Conservation (phyloP, 2,888 invertebrate species). For the Antitype chi region DNA sequence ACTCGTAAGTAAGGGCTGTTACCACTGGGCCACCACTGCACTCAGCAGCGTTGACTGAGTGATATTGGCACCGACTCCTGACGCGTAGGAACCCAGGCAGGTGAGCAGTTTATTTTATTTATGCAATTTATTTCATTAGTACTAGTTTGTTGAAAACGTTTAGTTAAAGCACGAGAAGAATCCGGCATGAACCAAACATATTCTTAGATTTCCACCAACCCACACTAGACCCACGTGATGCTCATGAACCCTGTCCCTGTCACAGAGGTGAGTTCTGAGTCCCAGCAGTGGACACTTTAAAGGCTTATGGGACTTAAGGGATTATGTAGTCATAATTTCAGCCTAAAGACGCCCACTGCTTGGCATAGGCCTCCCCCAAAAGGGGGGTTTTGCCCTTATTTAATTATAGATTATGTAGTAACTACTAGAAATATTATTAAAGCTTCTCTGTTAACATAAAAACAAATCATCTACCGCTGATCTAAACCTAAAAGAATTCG, state of each 20-base stretch:
- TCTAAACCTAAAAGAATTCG: slow-evolving; percentile 45
- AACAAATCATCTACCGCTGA: slow-evolving; percentile 16
- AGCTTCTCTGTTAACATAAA: neutral
- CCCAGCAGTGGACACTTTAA: neutral
- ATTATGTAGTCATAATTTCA: no score
- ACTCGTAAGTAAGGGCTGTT: no score
- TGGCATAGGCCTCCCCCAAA: no score
- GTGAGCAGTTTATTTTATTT: neutral
- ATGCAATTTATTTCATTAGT: neutral
- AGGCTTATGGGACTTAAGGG: no score
- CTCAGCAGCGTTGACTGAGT: no score
- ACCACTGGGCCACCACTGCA: no score
- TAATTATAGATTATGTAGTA: neutral
- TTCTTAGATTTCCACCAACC: neutral
- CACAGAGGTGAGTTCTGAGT: neutral
- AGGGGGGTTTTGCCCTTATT: no score
- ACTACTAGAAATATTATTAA: neutral
- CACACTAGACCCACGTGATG: no score
- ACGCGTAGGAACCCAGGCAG: neutral
- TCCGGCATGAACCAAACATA: neutral
- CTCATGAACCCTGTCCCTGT: neutral
- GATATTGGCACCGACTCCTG: neutral
- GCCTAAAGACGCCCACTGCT: no score
- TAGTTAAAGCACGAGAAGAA: neutral
- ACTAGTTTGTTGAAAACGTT: neutral